Conservation (phyloP, 2,888 invertebrate species). For the Dascillus cervinus region DNA sequence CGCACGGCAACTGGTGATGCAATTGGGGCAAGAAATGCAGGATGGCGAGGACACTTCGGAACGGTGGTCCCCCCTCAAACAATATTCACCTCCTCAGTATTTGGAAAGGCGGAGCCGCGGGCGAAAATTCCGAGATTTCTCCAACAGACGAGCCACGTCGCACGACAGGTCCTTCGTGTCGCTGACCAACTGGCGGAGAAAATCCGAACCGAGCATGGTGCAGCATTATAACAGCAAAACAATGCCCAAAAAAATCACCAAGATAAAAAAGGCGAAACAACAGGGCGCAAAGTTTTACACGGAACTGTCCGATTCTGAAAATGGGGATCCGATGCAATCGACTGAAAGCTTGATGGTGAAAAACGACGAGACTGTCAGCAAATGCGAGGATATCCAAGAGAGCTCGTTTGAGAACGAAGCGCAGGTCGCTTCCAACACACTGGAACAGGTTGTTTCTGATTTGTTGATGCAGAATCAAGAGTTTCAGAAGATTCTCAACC, state of each 20-base stretch:
- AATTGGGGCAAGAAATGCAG: constrained; percentile 63
- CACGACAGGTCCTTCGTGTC: constrained; percentile 47
- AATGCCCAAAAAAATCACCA: constrained; percentile 63
- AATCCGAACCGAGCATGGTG: constrained; percentile 60
- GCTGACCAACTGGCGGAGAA: constrained; percentile 62
- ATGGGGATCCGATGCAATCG: constrained; percentile 45
- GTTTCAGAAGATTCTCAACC: constrained; percentile 69
- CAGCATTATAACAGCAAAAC: constrained; percentile 57
- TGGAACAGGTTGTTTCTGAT: constrained; percentile 75
- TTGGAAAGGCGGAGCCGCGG: constrained; percentile 72
- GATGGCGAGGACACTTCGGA: constrained; percentile 34
- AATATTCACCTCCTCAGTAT: constrained; percentile 82
- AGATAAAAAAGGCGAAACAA: constrained; percentile 58
- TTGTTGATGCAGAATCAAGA: constrained; percentile 75
- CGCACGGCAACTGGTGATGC: constrained; percentile 86
- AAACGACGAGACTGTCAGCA: constrained; percentile 39
- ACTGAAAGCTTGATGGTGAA: constrained; percentile 48
- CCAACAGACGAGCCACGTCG: constrained; percentile 32
- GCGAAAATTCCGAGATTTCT: constrained; percentile 49
- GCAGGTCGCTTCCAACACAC: constrained; percentile 43
- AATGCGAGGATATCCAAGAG: constrained; percentile 27
- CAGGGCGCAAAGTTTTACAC: constrained; percentile 57
- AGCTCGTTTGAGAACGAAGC: constrained; percentile 35
- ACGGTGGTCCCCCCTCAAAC: constrained; percentile 55
- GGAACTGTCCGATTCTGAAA: constrained; percentile 56